Evolutionary conservation across 2,797 vertebrate species (phyloP).

Genomic region (Xenopus petersii): DNA sequence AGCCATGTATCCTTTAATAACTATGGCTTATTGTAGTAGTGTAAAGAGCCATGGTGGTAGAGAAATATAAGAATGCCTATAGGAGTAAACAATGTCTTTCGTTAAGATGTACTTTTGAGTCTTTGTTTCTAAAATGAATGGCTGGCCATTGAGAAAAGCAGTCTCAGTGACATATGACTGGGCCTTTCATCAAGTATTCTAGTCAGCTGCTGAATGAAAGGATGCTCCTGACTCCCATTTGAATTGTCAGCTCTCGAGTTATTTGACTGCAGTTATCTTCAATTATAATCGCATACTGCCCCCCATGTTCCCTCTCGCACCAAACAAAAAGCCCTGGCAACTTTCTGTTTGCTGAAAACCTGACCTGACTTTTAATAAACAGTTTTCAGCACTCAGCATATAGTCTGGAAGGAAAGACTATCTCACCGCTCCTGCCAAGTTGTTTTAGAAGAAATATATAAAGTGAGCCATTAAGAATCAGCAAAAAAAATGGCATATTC

Average conservation of each 20-base stretch:
- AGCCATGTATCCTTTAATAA: too few species aligned
- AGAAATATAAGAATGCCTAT: background rate
- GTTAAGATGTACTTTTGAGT: background rate
- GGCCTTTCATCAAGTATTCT: conserved; percentile 24
- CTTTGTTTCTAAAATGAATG: conserved; percentile 37
- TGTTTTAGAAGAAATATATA: conserved; percentile 57
- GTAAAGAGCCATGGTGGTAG: too few species aligned
- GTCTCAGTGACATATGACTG: conserved; percentile 30
- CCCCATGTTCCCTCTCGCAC: conserved; percentile 26
- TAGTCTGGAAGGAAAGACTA: conserved; percentile 49
- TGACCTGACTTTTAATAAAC: conserved; percentile 58
- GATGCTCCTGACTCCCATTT: conserved; percentile 21
- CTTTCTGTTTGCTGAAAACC: conserved; percentile 57
- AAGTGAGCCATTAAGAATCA: conserved; percentile 73
- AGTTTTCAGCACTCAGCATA: conserved; percentile 54
- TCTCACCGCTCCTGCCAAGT: conserved; percentile 53
- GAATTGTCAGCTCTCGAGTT: conserved; percentile 38
- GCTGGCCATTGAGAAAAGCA: conserved; percentile 13
- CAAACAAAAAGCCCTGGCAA: conserved; percentile 48
- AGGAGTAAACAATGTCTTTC: conserved; percentile 11
- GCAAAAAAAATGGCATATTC: conserved; percentile 63
- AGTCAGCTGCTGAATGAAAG: conserved; percentile 30
- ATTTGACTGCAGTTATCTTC: conserved; percentile 42
- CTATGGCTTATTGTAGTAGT: too few species aligned
- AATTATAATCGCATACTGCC: conserved; percentile 44